These are phyloP conservation scores for Drosophila arawakana DNA, from an alignment of 1,140 invertebrate species.

Conservation along the genomic window DNA sequence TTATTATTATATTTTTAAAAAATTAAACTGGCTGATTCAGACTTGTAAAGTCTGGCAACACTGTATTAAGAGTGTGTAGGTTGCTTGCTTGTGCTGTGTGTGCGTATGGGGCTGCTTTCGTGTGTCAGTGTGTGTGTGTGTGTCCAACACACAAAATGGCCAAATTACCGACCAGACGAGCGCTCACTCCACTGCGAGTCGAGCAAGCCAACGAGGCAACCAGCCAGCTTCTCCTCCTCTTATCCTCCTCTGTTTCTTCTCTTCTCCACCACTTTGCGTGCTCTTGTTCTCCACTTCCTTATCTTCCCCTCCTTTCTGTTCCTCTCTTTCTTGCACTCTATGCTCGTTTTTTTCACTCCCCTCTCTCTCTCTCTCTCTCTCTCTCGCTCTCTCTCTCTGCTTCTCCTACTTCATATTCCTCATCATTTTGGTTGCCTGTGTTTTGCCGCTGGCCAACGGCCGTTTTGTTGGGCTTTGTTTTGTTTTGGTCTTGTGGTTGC, in stretches of 20 bases:
- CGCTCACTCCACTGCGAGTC: constrained; percentile 3
- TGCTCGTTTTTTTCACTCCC: not conserved
- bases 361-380: not conserved
- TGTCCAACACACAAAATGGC: constrained; percentile 43
- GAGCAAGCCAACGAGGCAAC: not conserved
- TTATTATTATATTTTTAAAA: no score
- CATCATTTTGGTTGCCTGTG: constrained; percentile 44
- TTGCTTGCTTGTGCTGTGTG: constrained; percentile 13
- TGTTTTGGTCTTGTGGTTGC: constrained; percentile 67
- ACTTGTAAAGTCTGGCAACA: no score
- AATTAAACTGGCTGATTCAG: no score
- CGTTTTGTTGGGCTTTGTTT: constrained; percentile 49
- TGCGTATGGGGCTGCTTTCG: not conserved
- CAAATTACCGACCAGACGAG: constrained; percentile 51
- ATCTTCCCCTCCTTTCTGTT: not conserved
- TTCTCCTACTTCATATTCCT: not conserved
- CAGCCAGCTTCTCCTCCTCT: not conserved
- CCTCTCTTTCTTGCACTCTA: not conserved
- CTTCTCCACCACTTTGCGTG: not conserved
- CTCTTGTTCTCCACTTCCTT: constrained; percentile 4
- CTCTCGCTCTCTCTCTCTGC: not conserved
- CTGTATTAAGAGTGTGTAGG: not conserved
- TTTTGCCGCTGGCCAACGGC: constrained; percentile 46
- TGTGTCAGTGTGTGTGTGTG: constrained; percentile 28
- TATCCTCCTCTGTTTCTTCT: not conserved